Evolutionary conservation across 2,888 invertebrate species (phyloP).

Genomic region (Tinea trinotella): DNA sequence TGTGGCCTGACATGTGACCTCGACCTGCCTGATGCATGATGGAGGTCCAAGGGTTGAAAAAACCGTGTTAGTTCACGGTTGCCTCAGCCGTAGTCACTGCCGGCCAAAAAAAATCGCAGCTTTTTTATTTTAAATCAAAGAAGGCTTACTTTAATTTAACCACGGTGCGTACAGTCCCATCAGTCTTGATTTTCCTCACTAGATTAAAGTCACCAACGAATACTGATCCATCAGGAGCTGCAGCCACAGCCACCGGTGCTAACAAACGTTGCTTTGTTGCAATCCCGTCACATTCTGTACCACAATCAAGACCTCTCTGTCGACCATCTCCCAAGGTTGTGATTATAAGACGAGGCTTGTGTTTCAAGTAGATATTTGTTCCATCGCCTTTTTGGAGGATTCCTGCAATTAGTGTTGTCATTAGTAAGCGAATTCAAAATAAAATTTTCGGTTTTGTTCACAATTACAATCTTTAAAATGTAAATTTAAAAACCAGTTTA

Average conservation of each 20-base stretch:
- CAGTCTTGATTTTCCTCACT: constrained; percentile 88
- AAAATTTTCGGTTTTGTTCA: no score
- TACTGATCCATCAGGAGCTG: constrained; percentile 93
- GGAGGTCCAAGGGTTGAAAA: no score
- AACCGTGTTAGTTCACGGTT: no score
- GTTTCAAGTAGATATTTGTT: constrained; percentile 93
- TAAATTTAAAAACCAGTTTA: background rate
- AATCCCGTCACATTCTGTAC: constrained; percentile 81
- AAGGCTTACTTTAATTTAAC: constrained; percentile 83
- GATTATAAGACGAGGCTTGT: constrained; percentile 91
- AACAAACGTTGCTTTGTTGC: constrained; percentile 86
- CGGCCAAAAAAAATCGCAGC: no score
- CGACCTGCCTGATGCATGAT: no score
- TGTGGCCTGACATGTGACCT: no score
- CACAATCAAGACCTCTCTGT: constrained; percentile 89
- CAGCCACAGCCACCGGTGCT: constrained; percentile 93
- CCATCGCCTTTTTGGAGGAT: constrained; percentile 98
- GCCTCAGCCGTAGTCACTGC: no score
- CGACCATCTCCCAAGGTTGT: constrained; percentile 94
- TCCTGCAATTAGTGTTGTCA: no score
- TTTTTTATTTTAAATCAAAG: no score
- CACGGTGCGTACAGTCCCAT: constrained; percentile 85
- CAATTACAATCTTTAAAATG: no score
- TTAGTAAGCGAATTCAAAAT: no score
- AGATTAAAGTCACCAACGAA: constrained; percentile 97